Evolutionary conservation across 2,113 vertebrate species (phyloP), one percentile per base, ranked within the genome.

Genomic region (Mastomys natalensis): DNA sequence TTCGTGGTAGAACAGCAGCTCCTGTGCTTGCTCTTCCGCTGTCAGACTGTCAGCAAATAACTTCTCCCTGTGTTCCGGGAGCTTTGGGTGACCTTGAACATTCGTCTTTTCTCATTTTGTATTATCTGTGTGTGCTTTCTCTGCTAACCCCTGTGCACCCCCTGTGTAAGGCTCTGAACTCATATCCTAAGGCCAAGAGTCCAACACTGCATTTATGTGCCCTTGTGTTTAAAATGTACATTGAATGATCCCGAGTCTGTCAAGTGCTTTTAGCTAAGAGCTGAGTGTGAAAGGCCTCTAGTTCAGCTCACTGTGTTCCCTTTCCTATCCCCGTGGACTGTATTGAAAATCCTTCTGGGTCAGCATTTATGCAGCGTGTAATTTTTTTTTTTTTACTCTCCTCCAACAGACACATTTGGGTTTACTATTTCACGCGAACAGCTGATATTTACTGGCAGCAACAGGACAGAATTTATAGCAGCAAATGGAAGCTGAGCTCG

Each of bases 401-500:
- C 84, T 97, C 97, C 96, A 96, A 89, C 94, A 96, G 76, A 91
- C 88, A 93, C 94, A 97, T 96, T 87, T 96, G 91, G 93, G 95
- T 97, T 98, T 97, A 89, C 78, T 97, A 45, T 97, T 97, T 95
- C 62, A 97, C 85, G 98, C 89, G 97, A 97, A 93, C 97, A 97
- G 91, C 97, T 97, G 84, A 95, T 93, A 87, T 98, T 98, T 98
- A 98, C 95, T 98, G 97, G 96, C 98, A 98, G 70, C 85, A 96
- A 81, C 62, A 93, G 96, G 97, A 92, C 87, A 98, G 97, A 98
- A 93, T 93, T 97, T 87, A 93, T 90, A 96, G 95, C 94, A 82
- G 85, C 91, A 96, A 95, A 91, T 98, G 91, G 92, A 98, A 98
- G 95, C 62, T 97, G 86, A 88, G 95, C 97, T 97, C 37, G 89